Conservation (phyloP, 2,113 vertebrate genomes). For the Rhynchomys soricoides region DNA sequence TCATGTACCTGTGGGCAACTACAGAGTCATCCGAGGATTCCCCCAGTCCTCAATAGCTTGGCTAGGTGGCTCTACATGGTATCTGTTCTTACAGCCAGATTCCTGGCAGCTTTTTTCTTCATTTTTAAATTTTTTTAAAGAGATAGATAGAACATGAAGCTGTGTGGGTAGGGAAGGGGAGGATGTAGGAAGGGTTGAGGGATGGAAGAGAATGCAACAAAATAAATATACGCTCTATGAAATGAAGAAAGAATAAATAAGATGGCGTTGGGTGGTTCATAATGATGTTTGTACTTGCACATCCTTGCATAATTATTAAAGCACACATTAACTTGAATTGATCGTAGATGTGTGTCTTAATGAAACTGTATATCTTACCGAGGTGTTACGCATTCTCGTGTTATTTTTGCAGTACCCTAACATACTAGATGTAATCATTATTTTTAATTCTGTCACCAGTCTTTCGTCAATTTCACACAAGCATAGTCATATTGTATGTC, state of each 20-base stretch:
- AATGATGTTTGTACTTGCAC: neutral
- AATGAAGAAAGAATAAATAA: neutral
- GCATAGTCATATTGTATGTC: neutral
- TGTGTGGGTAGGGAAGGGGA: neutral
- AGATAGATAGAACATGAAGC: neutral
- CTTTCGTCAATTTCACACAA: slow-evolving; percentile 5
- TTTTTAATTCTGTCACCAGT: neutral
- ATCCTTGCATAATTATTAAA: neutral
- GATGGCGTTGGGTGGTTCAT: neutral
- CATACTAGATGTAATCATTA: neutral
- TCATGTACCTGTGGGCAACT: neutral
- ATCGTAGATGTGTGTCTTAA: neutral
- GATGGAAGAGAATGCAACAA: neutral
- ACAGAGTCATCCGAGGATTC: neutral
- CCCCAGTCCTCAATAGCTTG: neutral
- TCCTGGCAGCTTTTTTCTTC: neutral
- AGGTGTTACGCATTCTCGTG: neutral
- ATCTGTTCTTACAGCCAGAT: neutral
- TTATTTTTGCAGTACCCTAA: neutral
- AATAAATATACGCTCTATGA: neutral
- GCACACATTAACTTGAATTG: neutral
- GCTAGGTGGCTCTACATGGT: neutral
- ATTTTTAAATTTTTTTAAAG: neutral
- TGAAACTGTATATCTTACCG: neutral
- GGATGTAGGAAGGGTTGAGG: neutral